Evolutionary conservation across 92 coral and sea anemone genomes (phyloP).

Genomic region (Actinostola sp.): DNA sequence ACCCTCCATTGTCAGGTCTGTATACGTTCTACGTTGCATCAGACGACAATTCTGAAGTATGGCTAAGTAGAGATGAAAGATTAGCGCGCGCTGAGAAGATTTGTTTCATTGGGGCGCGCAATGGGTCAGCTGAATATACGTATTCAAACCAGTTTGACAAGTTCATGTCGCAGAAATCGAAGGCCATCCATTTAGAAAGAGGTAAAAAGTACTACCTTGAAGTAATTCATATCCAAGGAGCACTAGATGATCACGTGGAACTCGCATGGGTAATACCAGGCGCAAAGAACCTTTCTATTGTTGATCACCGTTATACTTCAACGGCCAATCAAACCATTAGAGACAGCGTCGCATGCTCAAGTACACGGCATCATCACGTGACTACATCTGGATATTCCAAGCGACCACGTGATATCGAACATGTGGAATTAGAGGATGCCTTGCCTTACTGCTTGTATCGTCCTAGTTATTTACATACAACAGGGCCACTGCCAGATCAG

Average conservation of each 20-base stretch:
- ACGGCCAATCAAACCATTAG: neutral
- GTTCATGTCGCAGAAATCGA: conserved; percentile 16
- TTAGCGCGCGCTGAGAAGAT: conserved; percentile 9
- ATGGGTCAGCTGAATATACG: neutral
- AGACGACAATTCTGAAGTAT: conserved; percentile 32
- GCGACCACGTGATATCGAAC: conserved; percentile 33
- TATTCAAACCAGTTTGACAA: conserved; percentile 3
- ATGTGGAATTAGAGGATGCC: conserved; percentile 35
- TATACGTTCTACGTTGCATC: conserved; percentile 43
- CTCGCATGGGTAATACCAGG: conserved; percentile 55
- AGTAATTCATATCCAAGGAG: conserved; percentile 19
- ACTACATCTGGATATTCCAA: neutral
- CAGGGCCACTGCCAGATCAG: neutral
- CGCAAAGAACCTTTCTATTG: conserved; percentile 8
- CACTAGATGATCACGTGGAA: conserved; percentile 15
- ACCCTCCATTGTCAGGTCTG: conserved; percentile 44
- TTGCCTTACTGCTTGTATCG: conserved; percentile 60
- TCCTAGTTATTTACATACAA: conserved; percentile 50
- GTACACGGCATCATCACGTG: conserved; percentile 16
- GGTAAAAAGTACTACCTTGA: conserved; percentile 47
- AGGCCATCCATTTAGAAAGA: conserved; percentile 13
- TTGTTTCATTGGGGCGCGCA: conserved; percentile 11
- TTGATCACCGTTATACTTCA: conserved; percentile 15
- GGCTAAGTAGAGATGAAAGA: conserved; percentile 27
- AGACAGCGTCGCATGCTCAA: neutral